These are phyloP conservation scores for Tokudaia muenninki DNA, from an alignment of 2,797 vertebrate genomes.

Conservation along the genomic window DNA sequence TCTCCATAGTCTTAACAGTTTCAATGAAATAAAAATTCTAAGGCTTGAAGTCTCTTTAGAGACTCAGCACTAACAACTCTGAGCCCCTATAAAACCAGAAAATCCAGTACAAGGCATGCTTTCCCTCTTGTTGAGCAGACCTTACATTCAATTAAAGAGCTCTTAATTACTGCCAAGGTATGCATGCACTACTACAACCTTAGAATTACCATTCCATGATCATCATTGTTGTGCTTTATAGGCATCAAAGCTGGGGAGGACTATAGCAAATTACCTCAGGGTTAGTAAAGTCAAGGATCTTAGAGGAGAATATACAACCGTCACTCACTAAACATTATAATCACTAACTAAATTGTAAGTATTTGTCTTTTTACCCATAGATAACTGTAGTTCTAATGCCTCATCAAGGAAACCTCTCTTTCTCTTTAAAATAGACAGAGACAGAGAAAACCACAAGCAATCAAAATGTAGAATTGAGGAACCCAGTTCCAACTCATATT, in stretches of 20 bases:
- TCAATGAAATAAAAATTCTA: not conserved
- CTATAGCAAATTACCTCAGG: too few species aligned
- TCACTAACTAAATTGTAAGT: not conserved
- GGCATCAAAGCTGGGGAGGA: not conserved
- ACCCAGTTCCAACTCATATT: not conserved
- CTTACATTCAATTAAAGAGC: not conserved
- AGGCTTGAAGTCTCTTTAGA: not conserved
- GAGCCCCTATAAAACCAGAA: not conserved
- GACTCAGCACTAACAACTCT: not conserved
- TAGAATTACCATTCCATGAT: not conserved
- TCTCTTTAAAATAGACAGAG: not conserved
- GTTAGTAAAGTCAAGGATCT: not conserved
- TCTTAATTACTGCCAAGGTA: not conserved
- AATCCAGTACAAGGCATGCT: not conserved
- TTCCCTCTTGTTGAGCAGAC: not conserved
- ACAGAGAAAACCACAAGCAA: not conserved
- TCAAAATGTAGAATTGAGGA: not conserved
- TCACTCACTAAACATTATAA: not conserved
- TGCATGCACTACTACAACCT: not conserved
- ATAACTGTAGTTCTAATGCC: not conserved
- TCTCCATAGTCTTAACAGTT: not conserved
- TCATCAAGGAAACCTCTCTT: not conserved
- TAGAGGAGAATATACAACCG: not conserved
- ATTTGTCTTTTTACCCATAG: not conserved
- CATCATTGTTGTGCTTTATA: not conserved